Conservation (phyloP, 2,888 invertebrate genomes). For the Chrysolina americana region DNA sequence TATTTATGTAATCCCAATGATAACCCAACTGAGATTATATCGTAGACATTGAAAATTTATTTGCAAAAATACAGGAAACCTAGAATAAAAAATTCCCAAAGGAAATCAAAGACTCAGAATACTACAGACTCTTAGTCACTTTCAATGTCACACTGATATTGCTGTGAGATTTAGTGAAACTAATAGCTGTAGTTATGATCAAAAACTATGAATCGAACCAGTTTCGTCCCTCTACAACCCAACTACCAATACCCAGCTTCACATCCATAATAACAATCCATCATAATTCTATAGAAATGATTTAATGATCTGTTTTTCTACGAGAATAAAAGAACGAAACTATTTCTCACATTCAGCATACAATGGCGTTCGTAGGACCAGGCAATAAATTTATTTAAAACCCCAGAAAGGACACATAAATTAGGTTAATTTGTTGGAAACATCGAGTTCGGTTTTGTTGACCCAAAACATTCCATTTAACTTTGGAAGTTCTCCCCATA, state of each 20-base stretch:
- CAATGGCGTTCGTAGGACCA: slow-evolving; percentile 32
- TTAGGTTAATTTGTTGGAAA: slow-evolving; percentile 46
- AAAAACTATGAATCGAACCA: no score
- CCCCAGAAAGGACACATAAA: slow-evolving; percentile 42
- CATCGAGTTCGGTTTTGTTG: slow-evolving; percentile 39
- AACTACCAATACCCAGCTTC: not conserved
- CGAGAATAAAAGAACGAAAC: slow-evolving; percentile 33
- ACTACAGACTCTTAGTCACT: no score
- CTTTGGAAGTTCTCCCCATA: slow-evolving; percentile 29
- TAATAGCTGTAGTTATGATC: no score
- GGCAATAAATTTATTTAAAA: slow-evolving; percentile 45
- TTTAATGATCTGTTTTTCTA: slow-evolving; percentile 43
- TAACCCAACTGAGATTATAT: no score
- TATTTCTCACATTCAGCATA: slow-evolving; percentile 40
- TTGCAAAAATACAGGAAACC: no score
- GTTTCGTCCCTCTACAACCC: no score
- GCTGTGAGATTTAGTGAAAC: no score
- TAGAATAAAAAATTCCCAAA: no score
- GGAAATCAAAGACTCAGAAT: no score
- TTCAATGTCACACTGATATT: no score
- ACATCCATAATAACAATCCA: slow-evolving; percentile 18
- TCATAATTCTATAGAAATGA: slow-evolving; percentile 35
- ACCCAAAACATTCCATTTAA: slow-evolving; percentile 42
- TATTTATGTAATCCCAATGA: no score
- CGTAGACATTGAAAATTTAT: no score